phyloP scores from a whole-genome alignment of 2,888 invertebrate species.

The Smittia sp. region DNA sequence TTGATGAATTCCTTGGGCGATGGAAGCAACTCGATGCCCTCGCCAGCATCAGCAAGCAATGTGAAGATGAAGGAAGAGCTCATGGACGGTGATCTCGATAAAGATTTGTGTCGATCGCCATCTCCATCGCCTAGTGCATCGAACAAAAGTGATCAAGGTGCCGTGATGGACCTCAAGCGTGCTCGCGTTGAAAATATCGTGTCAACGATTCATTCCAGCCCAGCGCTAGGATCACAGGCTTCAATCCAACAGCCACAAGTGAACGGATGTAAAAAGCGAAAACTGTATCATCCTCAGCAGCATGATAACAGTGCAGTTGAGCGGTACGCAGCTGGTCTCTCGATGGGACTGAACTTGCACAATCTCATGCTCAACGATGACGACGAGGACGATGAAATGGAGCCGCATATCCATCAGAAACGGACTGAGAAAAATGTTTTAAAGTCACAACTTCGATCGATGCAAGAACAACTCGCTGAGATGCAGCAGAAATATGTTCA shows the following conservation, averaged over 20 bases:
- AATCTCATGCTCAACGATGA: constrained; percentile 63
- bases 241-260: constrained; percentile 56
- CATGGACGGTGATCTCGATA: constrained; percentile 62
- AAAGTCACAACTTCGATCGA: constrained; percentile 77
- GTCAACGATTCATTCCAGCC: constrained; percentile 87
- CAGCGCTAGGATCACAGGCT: constrained; percentile 62
- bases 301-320: constrained; percentile 70
- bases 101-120: constrained; percentile 54
- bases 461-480: constrained; percentile 85
- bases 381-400: constrained; percentile 72
- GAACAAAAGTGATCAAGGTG: constrained; percentile 42
- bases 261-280: constrained; percentile 93
- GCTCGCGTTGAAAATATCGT: constrained; percentile 94
- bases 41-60: constrained; percentile 53
- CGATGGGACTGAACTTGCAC: constrained; percentile 59
- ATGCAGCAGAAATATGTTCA: constrained; percentile 91
- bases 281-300: constrained; percentile 93
- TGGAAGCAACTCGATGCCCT: constrained; percentile 51
- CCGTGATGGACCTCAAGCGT: constrained; percentile 80
- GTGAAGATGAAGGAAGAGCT: constrained; percentile 59
- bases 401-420: constrained; percentile 77
- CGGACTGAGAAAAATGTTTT: constrained; percentile 82
- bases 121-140: constrained; percentile 48
- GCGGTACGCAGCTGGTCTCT: constrained; percentile 59
- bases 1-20: constrained; percentile 51